Evolutionary conservation across 2,888 invertebrate species (phyloP).

Genomic region (Drosophila incognita): DNA sequence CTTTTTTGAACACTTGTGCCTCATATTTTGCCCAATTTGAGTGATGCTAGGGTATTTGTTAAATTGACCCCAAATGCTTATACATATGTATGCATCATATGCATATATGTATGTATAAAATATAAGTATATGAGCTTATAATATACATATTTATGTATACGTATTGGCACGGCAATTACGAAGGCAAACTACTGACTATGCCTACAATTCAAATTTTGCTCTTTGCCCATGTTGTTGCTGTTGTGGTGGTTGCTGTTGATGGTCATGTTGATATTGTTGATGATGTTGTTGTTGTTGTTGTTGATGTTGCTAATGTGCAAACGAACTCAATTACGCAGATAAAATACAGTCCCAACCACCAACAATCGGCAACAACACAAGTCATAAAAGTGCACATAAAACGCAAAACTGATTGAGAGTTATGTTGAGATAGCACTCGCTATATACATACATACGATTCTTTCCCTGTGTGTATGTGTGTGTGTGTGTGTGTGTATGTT

Average conservation of each 20-base stretch:
- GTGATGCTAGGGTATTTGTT: not conserved
- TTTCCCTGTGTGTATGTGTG: not conserved
- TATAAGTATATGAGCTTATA: not conserved
- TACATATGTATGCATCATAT: not conserved
- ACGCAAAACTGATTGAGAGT: slow-evolving; percentile 79
- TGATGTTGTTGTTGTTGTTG: slow-evolving; percentile 33
- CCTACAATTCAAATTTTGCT: slow-evolving; percentile 44
- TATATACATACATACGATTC: slow-evolving; percentile 1
- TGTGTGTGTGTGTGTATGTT: not conserved
- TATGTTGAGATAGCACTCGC: slow-evolving; percentile 50
- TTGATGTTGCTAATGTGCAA: slow-evolving; percentile 74
- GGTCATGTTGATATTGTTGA: not conserved
- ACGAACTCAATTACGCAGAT: slow-evolving; percentile 78
- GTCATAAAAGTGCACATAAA: slow-evolving; percentile 78
- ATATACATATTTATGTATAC: not conserved
- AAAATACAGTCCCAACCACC: slow-evolving; percentile 66
- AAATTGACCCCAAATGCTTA: not conserved
- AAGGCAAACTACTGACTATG: slow-evolving; percentile 52
- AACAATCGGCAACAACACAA: slow-evolving; percentile 59
- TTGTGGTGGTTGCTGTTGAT: not conserved
- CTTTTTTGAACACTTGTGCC: not conserved
- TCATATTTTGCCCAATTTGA: not conserved
- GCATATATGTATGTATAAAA: too few species aligned
- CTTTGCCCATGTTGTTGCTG: not conserved
- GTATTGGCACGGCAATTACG: slow-evolving; percentile 61